A percentile compares a stretch with the other conserved stretches of the same genome.
Evolutionary conservation across 2,888 invertebrate genomes (phyloP).

Genomic region (Drosophila macrospina): DNA sequence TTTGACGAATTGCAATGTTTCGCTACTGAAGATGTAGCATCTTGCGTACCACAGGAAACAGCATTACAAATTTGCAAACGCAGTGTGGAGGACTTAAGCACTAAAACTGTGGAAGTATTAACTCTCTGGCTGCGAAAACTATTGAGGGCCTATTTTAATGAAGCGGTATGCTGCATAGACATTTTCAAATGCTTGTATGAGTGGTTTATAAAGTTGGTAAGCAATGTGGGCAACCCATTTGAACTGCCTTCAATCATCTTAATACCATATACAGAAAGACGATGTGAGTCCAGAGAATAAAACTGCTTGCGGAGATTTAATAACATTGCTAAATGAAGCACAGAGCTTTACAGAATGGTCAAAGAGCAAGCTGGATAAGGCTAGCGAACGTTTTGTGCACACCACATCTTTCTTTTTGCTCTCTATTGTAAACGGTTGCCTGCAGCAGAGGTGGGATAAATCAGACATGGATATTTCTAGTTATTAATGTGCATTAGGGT

Average conservation of each 20-base stretch:
- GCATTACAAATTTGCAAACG: slow-evolving; percentile 50
- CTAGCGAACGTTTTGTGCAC: slow-evolving; percentile 48
- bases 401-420: slow-evolving; percentile 44
- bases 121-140: slow-evolving; percentile 62
- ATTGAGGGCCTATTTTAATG: slow-evolving; percentile 49
- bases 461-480: neutral
- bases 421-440: slow-evolving; percentile 35
- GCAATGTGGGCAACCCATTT: neutral
- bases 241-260: neutral
- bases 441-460: slow-evolving; percentile 30
- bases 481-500: neutral
- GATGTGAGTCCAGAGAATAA: slow-evolving; percentile 10
- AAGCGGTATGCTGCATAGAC: slow-evolving; percentile 22
- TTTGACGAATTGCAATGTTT: slow-evolving; percentile 50
- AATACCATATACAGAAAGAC: slow-evolving; percentile 18
- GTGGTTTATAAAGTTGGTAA: slow-evolving; percentile 50
- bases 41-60: slow-evolving; percentile 21
- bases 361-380: slow-evolving; percentile 13
- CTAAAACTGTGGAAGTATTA: slow-evolving; percentile 41
- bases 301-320: slow-evolving; percentile 19
- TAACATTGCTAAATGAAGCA: slow-evolving; percentile 39
- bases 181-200: slow-evolving; percentile 42
- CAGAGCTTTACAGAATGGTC: slow-evolving; percentile 34
- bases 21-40: slow-evolving; percentile 37
- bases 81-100: slow-evolving; percentile 26